phyloP scores from a whole-genome alignment of 1,140 invertebrate species.

The Ceratina japonica region DNA sequence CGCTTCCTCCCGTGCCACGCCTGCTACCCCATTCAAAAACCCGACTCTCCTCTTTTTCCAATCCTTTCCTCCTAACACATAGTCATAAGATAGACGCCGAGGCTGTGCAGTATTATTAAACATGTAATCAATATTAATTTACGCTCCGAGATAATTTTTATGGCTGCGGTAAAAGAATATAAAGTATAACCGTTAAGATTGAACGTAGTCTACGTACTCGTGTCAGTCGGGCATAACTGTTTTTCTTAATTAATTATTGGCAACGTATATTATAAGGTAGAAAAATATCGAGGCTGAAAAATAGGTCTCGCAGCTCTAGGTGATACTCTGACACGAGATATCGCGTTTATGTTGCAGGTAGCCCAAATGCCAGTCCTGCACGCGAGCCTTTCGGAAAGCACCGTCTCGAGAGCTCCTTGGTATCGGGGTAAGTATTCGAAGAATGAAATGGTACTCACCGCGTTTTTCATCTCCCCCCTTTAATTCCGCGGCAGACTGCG shows the following conservation, averaged over 20 bases:
- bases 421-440: conserved; percentile 44
- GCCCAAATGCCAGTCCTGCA: conserved; percentile 50
- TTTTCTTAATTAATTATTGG: no score
- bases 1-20: conserved; percentile 50
- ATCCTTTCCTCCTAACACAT: no score
- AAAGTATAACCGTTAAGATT: no score
- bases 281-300: background rate
- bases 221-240: no score
- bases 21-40: conserved; percentile 10
- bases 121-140: no score
- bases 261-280: no score
- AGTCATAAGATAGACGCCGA: no score
- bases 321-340: conserved; percentile 19
- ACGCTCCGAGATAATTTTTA: no score
- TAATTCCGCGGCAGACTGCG: background rate
- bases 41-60: no score
- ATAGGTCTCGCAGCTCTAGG: background rate
- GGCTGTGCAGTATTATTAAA: no score
- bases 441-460: conserved; percentile 24
- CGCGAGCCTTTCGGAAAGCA: conserved; percentile 22
- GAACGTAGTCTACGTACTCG: no score
- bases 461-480: background rate
- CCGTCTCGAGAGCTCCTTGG: conserved; percentile 36
- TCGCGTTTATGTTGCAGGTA: conserved; percentile 51
- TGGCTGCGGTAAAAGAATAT: no score